Evolutionary conservation across 2,797 vertebrate species (phyloP), one percentile per base, ranked within the genome.

Genomic region (Hyperoplus immaculatus): DNA sequence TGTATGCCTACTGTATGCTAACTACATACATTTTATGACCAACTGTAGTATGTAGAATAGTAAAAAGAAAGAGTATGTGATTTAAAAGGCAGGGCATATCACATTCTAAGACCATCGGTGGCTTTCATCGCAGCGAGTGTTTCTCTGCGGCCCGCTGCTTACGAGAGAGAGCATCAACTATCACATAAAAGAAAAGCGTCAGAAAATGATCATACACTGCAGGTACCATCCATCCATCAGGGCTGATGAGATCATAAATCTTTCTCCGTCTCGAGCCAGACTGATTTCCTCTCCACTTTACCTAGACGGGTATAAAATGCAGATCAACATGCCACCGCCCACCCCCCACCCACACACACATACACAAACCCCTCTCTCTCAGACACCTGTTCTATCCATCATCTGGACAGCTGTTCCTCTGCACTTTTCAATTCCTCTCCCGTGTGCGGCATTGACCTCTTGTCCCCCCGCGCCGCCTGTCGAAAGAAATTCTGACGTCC

Each of bases 371-470:
- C 72, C 72, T 69, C 75, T 66, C 51, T 64, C 77, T 15, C 14
- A 60, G 54, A 62, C 80, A 79, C 85, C 83, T 85, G 85, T 80
- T 91, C 91, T 79, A 93, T 93, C 87, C 86, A 90, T 93, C 91
- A 92, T 88, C 74, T 42, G 76, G 92, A 91, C 90, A 90, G 87
- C 90, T 82, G 81, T 54, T 89, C 78, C 83, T 84, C 71, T 69
- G 69, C 85, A 74, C 66, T 63, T 81, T 82, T 83, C 82, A 77
- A 29, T 78, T 80, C 72, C 63, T 74, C 58, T 42, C 69, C 66
- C 47, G 42, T 61, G 21, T 61, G 68, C 78, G 13, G 66, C 59
- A 0, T 39, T 74, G 78, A 92, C 88, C 88, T 86, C 54, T 70
- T 51, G 78, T 18, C 11, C 45, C 50, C 77, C 73, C 13, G 1